A percentile compares a stretch with the other conserved stretches of the same genome.
Evolutionary conservation across 2,888 invertebrate genomes (phyloP).

Genomic region (Netelia melanura): DNA sequence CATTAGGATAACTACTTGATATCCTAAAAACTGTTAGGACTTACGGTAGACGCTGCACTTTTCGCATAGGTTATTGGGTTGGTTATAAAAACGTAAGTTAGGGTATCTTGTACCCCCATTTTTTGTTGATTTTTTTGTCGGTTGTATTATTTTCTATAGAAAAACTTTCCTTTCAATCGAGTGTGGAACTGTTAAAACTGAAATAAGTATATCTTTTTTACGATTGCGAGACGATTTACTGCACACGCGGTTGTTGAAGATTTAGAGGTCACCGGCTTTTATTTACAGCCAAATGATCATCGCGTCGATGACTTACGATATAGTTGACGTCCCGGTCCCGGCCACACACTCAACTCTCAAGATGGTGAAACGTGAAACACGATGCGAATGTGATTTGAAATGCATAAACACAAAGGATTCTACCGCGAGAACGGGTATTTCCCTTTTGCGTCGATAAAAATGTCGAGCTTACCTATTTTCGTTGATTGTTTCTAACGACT

Average conservation of each 20-base stretch:
- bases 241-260: neutral
- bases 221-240: neutral
- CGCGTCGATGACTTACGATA: neutral
- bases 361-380: neutral
- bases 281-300: neutral
- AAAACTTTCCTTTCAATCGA: neutral
- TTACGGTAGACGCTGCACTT: slow-evolving; percentile 74
- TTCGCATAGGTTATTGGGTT: slow-evolving; percentile 77
- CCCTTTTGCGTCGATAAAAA: neutral
- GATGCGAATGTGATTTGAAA: neutral
- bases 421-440: neutral
- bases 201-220: neutral
- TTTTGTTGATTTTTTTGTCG: slow-evolving; percentile 27
- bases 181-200: neutral
- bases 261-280: slow-evolving; percentile 8
- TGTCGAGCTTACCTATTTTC: neutral
- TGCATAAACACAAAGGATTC: neutral
- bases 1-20: neutral
- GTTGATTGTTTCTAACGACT: neutral
- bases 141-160: neutral
- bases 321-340: no score
- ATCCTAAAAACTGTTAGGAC: slow-evolving; percentile 50
- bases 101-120: slow-evolving; percentile 75
- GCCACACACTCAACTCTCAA: neutral
- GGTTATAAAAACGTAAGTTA: slow-evolving; percentile 76